Evolutionary conservation across 2,888 invertebrate species (phyloP).

Genomic region (Nebria salina): DNA sequence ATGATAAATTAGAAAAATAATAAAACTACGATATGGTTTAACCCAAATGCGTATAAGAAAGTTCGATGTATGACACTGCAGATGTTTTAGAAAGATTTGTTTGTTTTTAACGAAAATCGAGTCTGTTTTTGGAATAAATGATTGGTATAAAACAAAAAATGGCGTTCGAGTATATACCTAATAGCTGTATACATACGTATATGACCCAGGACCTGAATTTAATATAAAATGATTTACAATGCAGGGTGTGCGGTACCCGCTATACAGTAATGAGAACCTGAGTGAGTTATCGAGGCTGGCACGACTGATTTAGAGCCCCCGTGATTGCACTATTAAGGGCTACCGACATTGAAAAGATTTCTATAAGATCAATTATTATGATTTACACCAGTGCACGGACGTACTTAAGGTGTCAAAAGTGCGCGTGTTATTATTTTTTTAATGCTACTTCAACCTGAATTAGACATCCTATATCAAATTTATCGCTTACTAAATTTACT

Average conservation of each 20-base stretch:
- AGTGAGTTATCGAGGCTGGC: background rate
- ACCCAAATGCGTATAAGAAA: no score
- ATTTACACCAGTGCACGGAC: background rate
- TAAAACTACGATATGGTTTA: no score
- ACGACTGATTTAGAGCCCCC: background rate
- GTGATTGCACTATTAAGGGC: conserved; percentile 1
- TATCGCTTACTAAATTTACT: background rate
- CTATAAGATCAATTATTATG: background rate
- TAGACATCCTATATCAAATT: background rate
- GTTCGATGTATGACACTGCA: no score
- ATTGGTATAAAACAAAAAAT: no score
- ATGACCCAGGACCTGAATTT: background rate
- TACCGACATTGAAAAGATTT: background rate
- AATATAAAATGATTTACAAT: background rate
- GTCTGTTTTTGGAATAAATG: no score
- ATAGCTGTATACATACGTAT: no score
- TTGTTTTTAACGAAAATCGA: no score
- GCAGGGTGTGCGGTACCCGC: background rate
- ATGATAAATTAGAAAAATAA: no score
- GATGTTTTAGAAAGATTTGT: no score
- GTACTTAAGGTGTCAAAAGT: background rate
- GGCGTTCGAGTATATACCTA: no score
- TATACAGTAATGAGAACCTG: background rate
- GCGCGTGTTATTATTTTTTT: background rate
- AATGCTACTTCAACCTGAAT: background rate